Percentiles rank a stretch among this genome's conserved stretches.
Evolutionary conservation across 1,140 invertebrate genomes (phyloP).

Genomic region (Pseudobourletiella spinata): DNA sequence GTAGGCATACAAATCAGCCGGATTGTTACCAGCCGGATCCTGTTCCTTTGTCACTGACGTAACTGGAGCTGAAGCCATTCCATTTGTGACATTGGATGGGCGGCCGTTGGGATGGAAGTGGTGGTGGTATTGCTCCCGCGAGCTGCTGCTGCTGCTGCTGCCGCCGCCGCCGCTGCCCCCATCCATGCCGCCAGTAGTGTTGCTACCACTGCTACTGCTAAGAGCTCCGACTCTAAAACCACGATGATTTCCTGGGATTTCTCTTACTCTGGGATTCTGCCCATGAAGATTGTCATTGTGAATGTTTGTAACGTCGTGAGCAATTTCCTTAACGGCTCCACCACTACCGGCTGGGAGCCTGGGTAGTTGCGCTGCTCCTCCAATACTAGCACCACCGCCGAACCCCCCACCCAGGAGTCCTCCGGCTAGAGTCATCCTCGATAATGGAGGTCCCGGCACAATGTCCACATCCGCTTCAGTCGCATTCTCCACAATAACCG

Average conservation of each 20-base stretch:
- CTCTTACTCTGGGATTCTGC: neutral
- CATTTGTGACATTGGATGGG: neutral
- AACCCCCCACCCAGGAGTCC: neutral
- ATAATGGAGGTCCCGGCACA: neutral
- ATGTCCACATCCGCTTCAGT: neutral
- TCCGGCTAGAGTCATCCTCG: neutral
- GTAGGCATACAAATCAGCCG: neutral
- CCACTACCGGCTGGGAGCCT: neutral
- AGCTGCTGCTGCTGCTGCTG: neutral
- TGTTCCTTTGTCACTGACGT: neutral
- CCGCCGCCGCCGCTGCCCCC: neutral
- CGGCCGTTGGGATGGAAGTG: neutral
- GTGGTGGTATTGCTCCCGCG: neutral
- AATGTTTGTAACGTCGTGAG: slow-evolving; percentile 3
- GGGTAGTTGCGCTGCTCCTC: neutral
- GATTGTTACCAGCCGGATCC: neutral
- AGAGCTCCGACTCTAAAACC: neutral
- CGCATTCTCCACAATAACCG: slow-evolving; percentile 18
- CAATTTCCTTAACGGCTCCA: no score
- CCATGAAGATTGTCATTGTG: neutral
- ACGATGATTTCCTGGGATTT: neutral
- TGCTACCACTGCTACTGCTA: neutral
- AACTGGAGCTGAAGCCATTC: neutral
- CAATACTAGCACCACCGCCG: neutral
- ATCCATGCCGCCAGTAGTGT: neutral